Percentiles rank a stretch among this genome's conserved stretches.
phyloP scores from a whole-genome alignment of 2,888 invertebrate genomes.

The Drosophila monieri region DNA sequence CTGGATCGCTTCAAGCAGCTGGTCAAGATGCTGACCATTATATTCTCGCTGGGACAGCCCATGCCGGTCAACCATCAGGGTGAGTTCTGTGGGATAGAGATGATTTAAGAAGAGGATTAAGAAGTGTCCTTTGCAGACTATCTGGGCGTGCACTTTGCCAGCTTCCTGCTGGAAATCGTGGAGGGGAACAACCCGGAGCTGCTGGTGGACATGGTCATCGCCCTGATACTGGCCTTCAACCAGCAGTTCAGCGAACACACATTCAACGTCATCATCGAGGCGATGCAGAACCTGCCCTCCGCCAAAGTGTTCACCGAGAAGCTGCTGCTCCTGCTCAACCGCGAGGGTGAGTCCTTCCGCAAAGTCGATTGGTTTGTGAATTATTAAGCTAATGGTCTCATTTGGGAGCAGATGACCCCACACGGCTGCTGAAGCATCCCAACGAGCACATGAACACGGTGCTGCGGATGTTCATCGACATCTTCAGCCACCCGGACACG shows the following conservation, averaged over 20 bases:
- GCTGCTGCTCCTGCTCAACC: slow-evolving; percentile 92
- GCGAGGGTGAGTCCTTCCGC: slow-evolving; percentile 89
- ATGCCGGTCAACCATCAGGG: slow-evolving; percentile 95
- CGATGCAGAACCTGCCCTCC: slow-evolving; percentile 88
- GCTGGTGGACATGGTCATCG: slow-evolving; percentile 93
- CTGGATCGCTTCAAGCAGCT: slow-evolving; percentile 92
- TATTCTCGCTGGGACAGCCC: slow-evolving; percentile 95
- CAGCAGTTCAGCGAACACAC: slow-evolving; percentile 90
- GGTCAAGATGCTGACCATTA: slow-evolving; percentile 92
- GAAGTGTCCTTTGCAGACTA: slow-evolving; percentile 86
- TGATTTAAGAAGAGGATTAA: not conserved
- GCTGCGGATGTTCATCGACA: slow-evolving; percentile 93
- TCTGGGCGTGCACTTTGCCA: slow-evolving; percentile 92
- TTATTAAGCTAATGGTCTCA: not conserved
- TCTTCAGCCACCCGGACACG: slow-evolving; percentile 91
- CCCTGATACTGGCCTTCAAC: slow-evolving; percentile 94
- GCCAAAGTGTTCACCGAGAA: slow-evolving; percentile 97
- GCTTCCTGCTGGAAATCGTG: slow-evolving; percentile 91
- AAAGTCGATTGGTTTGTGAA: not conserved
- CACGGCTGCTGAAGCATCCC: slow-evolving; percentile 91
- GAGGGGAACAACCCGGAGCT: slow-evolving; percentile 94
- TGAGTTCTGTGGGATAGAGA: slow-evolving; percentile 81
- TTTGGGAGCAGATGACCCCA: slow-evolving; percentile 90
- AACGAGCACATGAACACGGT: slow-evolving; percentile 93
- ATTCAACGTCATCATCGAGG: slow-evolving; percentile 90